A percentile compares a stretch with the other conserved stretches of the same genome.
These are phyloP conservation scores for Gallinago nigripennis DNA, from an alignment of 2,797 vertebrate genomes.

Conservation along the genomic window DNA sequence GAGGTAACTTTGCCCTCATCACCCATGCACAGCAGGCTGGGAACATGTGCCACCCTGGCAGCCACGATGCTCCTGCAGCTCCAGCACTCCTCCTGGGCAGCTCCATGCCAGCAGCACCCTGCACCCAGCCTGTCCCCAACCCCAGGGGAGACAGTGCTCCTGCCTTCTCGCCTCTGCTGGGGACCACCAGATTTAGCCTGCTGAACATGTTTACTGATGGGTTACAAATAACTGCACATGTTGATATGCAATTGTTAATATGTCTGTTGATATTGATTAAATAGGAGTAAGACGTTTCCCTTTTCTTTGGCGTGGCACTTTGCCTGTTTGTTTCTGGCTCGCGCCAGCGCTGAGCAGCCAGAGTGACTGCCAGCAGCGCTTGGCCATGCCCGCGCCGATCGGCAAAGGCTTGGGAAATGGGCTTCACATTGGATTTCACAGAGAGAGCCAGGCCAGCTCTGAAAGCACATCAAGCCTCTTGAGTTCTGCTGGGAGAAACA, in stretches of 20 bases:
- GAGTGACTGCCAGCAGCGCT: constrained; percentile 69
- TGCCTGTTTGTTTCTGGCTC: constrained; percentile 73
- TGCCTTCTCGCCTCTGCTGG: neutral
- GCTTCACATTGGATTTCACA: constrained; percentile 36
- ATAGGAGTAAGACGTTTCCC: constrained; percentile 71
- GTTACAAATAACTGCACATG: constrained; percentile 22
- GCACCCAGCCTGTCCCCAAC: fast-evolving
- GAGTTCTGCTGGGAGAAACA: neutral
- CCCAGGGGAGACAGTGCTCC: fast-evolving
- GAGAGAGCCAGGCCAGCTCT: neutral
- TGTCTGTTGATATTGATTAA: constrained; percentile 70
- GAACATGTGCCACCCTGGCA: fast-evolving
- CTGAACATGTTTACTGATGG: neutral
- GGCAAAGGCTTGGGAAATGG: neutral
- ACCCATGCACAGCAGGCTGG: neutral
- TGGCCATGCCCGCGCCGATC: constrained; percentile 54
- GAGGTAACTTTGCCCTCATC: neutral
- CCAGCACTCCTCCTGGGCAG: neutral
- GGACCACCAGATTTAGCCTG: neutral
- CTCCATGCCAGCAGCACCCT: neutral
- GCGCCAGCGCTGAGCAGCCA: constrained; percentile 15
- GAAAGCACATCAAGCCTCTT: neutral
- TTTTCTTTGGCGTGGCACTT: constrained; percentile 51
- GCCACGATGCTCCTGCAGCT: fast-evolving
- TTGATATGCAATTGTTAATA: constrained; percentile 38